Conservation (phyloP, 1,140 invertebrate genomes). For the Triops cancriformis region DNA sequence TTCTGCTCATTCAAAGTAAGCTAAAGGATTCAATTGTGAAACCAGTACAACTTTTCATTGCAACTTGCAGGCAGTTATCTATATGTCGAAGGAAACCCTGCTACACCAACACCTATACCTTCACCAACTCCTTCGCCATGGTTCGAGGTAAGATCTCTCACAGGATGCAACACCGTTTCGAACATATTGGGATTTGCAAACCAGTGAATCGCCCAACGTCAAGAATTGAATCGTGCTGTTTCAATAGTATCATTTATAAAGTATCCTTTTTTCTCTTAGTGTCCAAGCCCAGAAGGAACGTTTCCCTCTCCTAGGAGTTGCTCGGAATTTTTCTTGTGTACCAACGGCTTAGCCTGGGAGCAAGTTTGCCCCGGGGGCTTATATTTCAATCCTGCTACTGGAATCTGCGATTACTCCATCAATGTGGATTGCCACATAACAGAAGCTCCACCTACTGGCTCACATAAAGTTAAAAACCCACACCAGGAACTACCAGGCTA, state of each 20-base stretch:
- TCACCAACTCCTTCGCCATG: background rate
- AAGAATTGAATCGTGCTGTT: no score
- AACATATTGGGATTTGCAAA: no score
- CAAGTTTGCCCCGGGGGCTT: background rate
- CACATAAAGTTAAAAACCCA: no score
- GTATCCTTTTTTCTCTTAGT: background rate
- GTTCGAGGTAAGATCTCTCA: background rate
- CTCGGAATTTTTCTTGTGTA: slow-evolving; percentile 17
- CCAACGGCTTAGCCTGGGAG: slow-evolving; percentile 16
- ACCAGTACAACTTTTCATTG: background rate
- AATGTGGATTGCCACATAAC: slow-evolving; percentile 13
- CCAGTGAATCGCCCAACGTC: no score
- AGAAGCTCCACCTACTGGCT: no score
- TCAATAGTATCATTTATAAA: no score
- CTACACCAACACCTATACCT: background rate
- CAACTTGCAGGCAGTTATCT: background rate
- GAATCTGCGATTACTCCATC: background rate
- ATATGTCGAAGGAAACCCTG: no score
- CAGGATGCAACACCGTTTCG: background rate
- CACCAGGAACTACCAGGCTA: background rate
- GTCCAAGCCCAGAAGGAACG: background rate
- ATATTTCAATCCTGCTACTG: slow-evolving; percentile 16
- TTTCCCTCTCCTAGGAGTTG: slow-evolving; percentile 18
- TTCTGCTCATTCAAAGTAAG: background rate
- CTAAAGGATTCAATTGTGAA: background rate